Conservation (phyloP, 2,113 vertebrate genomes). For the Mastomys natalensis region DNA sequence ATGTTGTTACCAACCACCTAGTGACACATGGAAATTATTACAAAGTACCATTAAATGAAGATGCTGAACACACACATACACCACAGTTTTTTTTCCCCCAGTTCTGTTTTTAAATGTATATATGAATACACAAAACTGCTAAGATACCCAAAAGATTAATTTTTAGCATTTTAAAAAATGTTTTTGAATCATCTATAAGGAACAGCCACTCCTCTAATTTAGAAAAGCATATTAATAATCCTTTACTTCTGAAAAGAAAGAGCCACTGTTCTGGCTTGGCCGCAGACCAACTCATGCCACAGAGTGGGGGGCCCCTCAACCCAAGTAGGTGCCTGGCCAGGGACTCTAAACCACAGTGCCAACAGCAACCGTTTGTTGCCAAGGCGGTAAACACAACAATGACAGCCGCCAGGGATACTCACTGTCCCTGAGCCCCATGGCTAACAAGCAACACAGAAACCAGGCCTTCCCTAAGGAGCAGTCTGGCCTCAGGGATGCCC, state of each 20-base stretch:
- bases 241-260: constrained; percentile 45
- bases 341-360: neutral
- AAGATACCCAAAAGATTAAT: neutral
- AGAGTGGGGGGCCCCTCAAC: neutral
- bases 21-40: constrained; percentile 29
- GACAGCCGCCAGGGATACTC: constrained; percentile 40
- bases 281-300: neutral
- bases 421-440: neutral
- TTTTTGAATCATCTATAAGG: constrained; percentile 27
- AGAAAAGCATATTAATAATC: constrained; percentile 32
- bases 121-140: neutral
- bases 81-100: neutral
- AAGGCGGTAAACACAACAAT: constrained; percentile 31
- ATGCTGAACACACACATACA: neutral
- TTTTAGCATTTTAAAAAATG: neutral
- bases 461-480: neutral
- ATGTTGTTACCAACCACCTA: constrained; percentile 20
- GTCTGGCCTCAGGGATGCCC: neutral
- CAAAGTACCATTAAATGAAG: neutral
- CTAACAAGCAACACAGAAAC: neutral
- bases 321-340: constrained; percentile 12
- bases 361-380: constrained; percentile 3
- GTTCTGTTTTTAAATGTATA: constrained; percentile 45
- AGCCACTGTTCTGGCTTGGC: neutral
- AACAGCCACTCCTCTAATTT: constrained; percentile 24